Base-by-base conservation (phyloP, 2,888 invertebrate genomes). In the Sabellastarte sp. region DNA sequence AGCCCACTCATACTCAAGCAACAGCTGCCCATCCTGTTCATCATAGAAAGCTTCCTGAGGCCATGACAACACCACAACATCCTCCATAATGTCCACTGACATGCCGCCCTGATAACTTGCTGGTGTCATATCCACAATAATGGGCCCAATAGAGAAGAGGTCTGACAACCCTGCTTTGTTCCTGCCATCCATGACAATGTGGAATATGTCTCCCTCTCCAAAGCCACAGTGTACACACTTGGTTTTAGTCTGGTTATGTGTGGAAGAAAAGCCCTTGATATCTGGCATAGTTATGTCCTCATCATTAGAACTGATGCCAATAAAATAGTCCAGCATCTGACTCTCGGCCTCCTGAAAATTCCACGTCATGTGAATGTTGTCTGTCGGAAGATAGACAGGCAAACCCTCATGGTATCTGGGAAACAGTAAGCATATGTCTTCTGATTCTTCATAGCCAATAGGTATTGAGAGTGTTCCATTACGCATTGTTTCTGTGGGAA, bases 251-350 rank as follows among this genome's bases (percentile, higher is more conserved):
- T 26, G 53, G 26, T 53, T 53, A 26, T 26, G 53, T 26, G 26
- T 24, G 20, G 53, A 53, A 20, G 4, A 5, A 26, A n/a, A 53
- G 53, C 26, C 53, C 4, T 5, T 24, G 5, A 53, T 53, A 26
- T 53, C 53, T 5, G 53, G 53, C 10, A 5, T 5, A 10, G 5
- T 5, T 5, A 53, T 53, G 5, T 53, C 24, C 5, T 53, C 24
- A 20, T 26, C 26, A 5, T 10, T n/a, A 5, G 53, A n/a, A 26
- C 15, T 20, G 4, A 53, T 5, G 10, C 53, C 53, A 5, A 53
- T 5, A 26, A 24, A 53, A 53, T n/a, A 53, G 24, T 53, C 53
- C 10, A n/a, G 53, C 20, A 53, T 53, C 53, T 53, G 53, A 26
- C 53, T 53, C 28, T 53, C 53, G 4, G 53, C 15, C 24, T 53